Evolutionary conservation across 2,888 invertebrate genomes (phyloP).

Genomic region (Sinhomidia bicolor): DNA sequence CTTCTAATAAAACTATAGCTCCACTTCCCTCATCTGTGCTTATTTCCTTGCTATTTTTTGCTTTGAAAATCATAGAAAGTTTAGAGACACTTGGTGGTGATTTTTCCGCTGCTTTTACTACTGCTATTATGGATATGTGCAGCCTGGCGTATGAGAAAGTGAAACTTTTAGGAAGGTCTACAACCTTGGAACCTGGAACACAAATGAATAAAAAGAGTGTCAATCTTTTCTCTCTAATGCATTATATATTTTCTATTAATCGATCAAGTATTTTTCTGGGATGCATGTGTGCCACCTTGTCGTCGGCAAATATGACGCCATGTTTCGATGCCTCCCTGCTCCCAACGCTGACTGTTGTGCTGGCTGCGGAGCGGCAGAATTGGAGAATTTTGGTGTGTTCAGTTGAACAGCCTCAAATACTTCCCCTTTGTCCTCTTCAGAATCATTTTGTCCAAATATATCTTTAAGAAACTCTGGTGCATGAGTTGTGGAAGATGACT

Average conservation of each 20-base stretch:
- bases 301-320: slow-evolving; percentile 29
- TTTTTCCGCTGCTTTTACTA: not conserved
- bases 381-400: slow-evolving; percentile 18
- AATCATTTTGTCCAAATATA: slow-evolving; percentile 75
- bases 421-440: slow-evolving; percentile 61
- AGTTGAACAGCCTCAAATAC: slow-evolving; percentile 40
- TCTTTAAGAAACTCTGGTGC: slow-evolving; percentile 75
- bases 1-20: too few relatives aligned
- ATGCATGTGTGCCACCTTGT: slow-evolving; percentile 38
- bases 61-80: not conserved
- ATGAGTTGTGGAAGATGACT: not conserved
- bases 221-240: not conserved
- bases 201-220: slow-evolving; percentile 1
- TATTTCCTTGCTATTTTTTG: not conserved
- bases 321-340: not conserved
- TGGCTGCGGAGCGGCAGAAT: not conserved
- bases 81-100: not conserved
- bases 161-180: slow-evolving; percentile 46
- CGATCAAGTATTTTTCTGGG: not conserved
- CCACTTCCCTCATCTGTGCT: not conserved
- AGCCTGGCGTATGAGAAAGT: not conserved
- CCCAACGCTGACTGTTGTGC: not conserved
- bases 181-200: slow-evolving; percentile 55
- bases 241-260: not conserved
- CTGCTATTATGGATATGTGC: not conserved